Evolutionary conservation across 2,888 invertebrate species (phyloP).

Genomic region (Antheraea assamensis): DNA sequence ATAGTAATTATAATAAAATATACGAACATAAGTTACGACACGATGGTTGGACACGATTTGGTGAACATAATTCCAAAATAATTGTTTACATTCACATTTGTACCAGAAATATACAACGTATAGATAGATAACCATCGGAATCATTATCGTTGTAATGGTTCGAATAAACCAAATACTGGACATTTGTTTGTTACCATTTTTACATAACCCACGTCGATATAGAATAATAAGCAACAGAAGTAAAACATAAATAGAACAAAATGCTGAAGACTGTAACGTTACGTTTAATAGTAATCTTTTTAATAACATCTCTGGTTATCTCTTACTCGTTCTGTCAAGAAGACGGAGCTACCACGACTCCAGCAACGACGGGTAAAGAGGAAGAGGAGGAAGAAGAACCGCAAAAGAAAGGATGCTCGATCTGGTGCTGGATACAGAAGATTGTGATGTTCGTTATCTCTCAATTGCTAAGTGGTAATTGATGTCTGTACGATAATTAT

Average conservation of each 20-base stretch:
- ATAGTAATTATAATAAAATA: background rate
- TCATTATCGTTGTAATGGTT: too few species aligned
- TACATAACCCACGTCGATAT: conserved; percentile 23
- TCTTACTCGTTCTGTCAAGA: conserved; percentile 60
- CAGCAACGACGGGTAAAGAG: conserved; percentile 51
- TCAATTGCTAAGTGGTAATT: conserved; percentile 67
- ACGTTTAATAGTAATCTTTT: conserved; percentile 47
- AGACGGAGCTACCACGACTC: conserved; percentile 54
- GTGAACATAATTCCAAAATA: background rate
- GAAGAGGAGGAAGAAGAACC: conserved; percentile 72
- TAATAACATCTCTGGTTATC: conserved; percentile 41
- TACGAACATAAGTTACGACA: background rate
- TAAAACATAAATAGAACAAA: conserved; percentile 23
- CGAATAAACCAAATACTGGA: background rate
- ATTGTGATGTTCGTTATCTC: conserved; percentile 77
- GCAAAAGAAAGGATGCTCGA: conserved; percentile 67
- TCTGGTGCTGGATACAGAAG: conserved; percentile 81
- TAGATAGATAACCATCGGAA: conserved; percentile 30
- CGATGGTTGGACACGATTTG: background rate
- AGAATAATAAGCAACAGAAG: conserved; percentile 1
- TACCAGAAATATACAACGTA: background rate
- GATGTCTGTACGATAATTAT: conserved; percentile 19
- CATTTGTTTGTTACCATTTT: conserved; percentile 24
- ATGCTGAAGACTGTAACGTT: conserved; percentile 41
- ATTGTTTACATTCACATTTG: background rate